Evolutionary conservation across 2,113 vertebrate species (phyloP).

Genomic region (Eclectus roratus): DNA sequence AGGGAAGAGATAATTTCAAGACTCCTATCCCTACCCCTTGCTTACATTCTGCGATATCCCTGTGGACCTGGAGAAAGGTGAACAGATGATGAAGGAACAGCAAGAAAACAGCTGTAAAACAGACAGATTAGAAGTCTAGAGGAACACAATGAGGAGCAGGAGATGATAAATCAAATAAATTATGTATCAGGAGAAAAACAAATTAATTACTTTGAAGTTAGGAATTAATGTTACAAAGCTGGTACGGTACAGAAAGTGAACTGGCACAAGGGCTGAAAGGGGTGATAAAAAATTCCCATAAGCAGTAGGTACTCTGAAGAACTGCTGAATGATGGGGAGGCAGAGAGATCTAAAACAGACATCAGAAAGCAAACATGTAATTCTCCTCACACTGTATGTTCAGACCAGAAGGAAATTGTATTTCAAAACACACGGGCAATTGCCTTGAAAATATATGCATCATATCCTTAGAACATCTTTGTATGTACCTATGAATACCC

Average conservation of each 20-base stretch:
- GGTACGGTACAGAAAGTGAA: not conserved
- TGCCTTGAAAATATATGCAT: not conserved
- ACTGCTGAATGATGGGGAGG: not conserved
- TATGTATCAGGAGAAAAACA: not conserved
- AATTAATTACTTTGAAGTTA: not conserved
- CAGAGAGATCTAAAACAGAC: not conserved
- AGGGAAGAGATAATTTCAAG: not conserved
- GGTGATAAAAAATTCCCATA: not conserved
- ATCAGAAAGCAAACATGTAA: not conserved
- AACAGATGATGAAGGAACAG: not conserved
- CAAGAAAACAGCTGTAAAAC: not conserved
- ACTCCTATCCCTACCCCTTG: not conserved
- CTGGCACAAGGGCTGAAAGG: not conserved
- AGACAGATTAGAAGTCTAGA: not conserved
- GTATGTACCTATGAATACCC: not conserved
- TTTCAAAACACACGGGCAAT: not conserved
- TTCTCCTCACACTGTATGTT: not conserved
- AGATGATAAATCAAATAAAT: not conserved
- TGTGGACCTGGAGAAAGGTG: not conserved
- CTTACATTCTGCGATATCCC: fast-evolving
- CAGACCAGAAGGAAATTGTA: not conserved
- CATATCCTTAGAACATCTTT: not conserved
- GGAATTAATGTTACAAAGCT: not conserved
- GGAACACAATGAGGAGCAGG: not conserved
- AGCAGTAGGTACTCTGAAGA: not conserved